These are phyloP conservation scores for Siphamia tubifer DNA, from an alignment of 2,113 vertebrate species.

Conservation along the genomic window DNA sequence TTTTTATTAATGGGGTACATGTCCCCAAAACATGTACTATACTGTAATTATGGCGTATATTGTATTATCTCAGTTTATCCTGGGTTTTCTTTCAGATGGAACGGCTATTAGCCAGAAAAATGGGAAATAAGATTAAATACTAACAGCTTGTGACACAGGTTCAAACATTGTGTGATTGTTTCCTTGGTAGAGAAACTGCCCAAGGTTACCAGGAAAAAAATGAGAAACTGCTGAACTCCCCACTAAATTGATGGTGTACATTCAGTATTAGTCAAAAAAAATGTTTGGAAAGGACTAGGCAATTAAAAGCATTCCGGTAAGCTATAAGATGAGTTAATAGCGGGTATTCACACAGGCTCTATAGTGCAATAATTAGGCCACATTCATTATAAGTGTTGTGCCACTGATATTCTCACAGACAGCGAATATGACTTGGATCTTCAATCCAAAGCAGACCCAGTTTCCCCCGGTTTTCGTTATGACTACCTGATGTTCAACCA, in stretches of 20 bases:
- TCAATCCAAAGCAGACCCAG: conserved; percentile 24
- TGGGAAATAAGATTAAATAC: neutral
- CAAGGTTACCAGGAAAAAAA: neutral
- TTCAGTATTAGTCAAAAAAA: conserved; percentile 2
- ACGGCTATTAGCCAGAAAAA: neutral
- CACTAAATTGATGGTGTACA: neutral
- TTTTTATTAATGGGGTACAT: no score
- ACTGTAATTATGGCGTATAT: no score
- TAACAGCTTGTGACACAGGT: neutral
- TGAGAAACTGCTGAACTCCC: neutral
- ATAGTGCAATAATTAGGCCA: conserved; percentile 26
- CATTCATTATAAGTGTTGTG: conserved; percentile 38
- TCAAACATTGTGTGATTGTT: neutral
- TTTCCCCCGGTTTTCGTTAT: conserved; percentile 1
- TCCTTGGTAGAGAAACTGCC: neutral
- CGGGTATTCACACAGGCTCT: conserved; percentile 11
- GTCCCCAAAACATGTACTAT: no score
- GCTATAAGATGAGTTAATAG: conserved; percentile 9
- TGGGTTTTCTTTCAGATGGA: no score
- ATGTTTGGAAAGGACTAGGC: neutral
- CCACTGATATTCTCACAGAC: conserved; percentile 39
- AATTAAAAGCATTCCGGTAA: conserved; percentile 20
- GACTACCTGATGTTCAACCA: conserved; percentile 45
- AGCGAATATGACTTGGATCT: conserved; percentile 25
- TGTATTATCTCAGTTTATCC: no score